Conservation (phyloP, 2,888 invertebrate species). For the Protophormia terraenovae region DNA sequence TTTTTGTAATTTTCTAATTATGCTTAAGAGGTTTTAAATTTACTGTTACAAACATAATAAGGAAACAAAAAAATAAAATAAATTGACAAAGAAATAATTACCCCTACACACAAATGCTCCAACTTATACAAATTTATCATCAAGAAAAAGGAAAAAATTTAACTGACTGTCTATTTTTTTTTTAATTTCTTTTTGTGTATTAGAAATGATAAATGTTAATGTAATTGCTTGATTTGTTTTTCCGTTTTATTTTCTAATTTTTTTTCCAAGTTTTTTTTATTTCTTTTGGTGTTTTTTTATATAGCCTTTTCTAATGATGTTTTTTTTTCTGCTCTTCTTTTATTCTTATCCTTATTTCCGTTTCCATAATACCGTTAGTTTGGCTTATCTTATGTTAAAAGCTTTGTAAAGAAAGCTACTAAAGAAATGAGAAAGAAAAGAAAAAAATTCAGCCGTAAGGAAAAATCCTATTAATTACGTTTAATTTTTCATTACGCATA, state of each 20-base stretch:
- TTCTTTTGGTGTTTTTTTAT: background rate
- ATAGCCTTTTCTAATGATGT: slow-evolving; percentile 7
- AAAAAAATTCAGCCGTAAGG: slow-evolving; percentile 9
- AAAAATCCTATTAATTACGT: slow-evolving; percentile 33
- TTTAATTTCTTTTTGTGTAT: background rate
- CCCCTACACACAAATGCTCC: background rate
- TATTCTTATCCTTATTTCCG: slow-evolving; percentile 1
- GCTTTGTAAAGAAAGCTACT: background rate
- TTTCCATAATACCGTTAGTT: background rate
- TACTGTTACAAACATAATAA: slow-evolving; percentile 16
- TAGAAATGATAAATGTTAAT: slow-evolving; percentile 64
- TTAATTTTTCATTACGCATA: slow-evolving; percentile 13
- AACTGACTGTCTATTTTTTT: slow-evolving; percentile 15
- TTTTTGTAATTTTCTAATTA: slow-evolving; percentile 50
- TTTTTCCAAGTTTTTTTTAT: background rate
- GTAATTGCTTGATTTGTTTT: slow-evolving; percentile 63
- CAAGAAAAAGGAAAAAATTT: background rate
- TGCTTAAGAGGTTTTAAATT: slow-evolving; percentile 50
- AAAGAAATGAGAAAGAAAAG: background rate
- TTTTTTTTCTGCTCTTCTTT: background rate
- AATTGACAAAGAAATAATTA: slow-evolving; percentile 39
- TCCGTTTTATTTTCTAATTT: background rate
- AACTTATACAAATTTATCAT: background rate
- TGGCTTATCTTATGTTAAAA: slow-evolving; percentile 19
- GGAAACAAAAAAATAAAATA: slow-evolving; percentile 3